Evolutionary conservation across 2,797 vertebrate genomes (phyloP), one percentile per base, ranked within the genome.

Genomic region (Brotogeris chrysoptera): DNA sequence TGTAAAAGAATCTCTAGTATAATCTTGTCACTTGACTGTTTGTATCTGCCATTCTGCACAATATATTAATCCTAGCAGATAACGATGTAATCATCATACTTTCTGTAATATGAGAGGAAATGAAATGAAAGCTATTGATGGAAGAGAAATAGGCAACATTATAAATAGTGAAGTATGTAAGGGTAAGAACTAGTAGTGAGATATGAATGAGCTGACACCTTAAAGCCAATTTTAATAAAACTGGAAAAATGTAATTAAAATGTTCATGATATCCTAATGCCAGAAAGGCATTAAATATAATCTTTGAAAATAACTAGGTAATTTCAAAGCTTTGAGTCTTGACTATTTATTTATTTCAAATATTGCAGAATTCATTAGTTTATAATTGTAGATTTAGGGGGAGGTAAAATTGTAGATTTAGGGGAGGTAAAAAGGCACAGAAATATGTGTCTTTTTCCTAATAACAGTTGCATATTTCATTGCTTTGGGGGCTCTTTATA

Each of bases 21-120:
- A 64, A 85, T 93, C 92, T 87, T 77, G 71, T 82, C 38, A 47
- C 64, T 93, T 85, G 70, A 17, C 74, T 85, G n/a, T 84, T 93
- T 81, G 43, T 73, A 49, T 38, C 44, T 95, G 84, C 71, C n/a
- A 20, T 84, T 94, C 95, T 95, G 39, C 30, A 52, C 39, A 38
- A 13, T 77, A 15, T 70, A 61, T 82, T 88, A 93, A 85, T 85
- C 25, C 74, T 65, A n/a, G 36, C 64, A 87, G 60, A 71, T 77
- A 88, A 82, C 23, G 64, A 3, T 65, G 30, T 83, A 66, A 78
- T 88, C 52, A 11, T 41, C 17, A 9, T 66, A 11, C 44, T 80
- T 89, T 59, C 52, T 71, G 2, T 74, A 57, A 46, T 49, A 64
- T 24, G 44, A 80, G 38, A 69, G 34, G 68, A 95, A 91, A 72